A percentile compares a stretch with the other conserved stretches of the same genome.
phyloP scores from a whole-genome alignment of 2,888 invertebrate genomes.

The Volucella zonaria region DNA sequence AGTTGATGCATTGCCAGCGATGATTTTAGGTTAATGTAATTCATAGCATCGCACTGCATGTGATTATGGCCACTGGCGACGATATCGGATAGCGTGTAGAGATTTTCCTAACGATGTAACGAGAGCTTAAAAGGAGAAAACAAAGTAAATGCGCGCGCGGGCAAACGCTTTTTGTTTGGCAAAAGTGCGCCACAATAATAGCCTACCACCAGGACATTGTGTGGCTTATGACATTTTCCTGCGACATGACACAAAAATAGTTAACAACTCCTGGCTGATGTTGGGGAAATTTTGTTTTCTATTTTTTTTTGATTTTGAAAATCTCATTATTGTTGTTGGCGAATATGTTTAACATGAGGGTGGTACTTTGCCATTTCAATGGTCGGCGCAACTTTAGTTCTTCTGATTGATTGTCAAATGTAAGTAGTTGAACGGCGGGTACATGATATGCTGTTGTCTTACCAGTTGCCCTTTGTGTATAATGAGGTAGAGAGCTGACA shows the following conservation, averaged over 20 bases:
- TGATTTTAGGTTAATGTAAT: conserved; percentile 74
- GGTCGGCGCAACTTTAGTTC: too few species aligned
- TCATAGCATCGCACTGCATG: conserved; percentile 69
- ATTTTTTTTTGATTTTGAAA: too few species aligned
- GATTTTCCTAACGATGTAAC: conserved; percentile 60
- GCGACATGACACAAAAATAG: neutral
- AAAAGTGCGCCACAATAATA: neutral
- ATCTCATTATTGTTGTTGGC: too few species aligned
- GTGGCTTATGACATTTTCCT: neutral
- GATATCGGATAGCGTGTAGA: conserved; percentile 67
- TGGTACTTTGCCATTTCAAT: too few species aligned
- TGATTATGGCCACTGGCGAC: conserved; percentile 67
- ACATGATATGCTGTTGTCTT: too few species aligned
- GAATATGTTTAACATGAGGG: too few species aligned
- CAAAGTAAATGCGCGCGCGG: conserved; percentile 1
- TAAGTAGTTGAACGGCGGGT: too few species aligned
- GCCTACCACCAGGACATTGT: conserved; percentile 2
- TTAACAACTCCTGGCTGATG: too few species aligned
- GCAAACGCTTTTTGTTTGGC: neutral
- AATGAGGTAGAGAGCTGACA: too few species aligned
- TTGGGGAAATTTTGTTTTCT: too few species aligned
- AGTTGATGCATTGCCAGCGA: conserved; percentile 69
- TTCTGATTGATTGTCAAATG: too few species aligned
- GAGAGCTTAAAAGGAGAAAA: conserved; percentile 20
- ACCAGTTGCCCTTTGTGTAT: too few species aligned